Evolutionary conservation across 2,797 vertebrate genomes (phyloP).

Genomic region (Artibeus jamaicensis): DNA sequence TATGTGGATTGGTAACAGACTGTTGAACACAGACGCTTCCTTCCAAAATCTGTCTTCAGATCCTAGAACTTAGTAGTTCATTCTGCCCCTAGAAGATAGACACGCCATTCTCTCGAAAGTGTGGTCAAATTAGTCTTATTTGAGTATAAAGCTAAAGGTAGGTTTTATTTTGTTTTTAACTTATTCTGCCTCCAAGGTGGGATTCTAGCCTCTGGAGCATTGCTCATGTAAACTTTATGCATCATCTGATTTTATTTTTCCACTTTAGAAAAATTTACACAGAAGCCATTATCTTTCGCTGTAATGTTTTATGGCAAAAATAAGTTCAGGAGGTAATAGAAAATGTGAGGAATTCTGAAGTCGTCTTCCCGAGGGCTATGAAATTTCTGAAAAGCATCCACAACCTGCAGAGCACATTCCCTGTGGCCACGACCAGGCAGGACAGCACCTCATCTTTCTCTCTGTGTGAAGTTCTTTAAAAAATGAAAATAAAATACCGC

Average conservation of each 20-base stretch:
- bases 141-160: background rate
- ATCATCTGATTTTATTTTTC: slow-evolving; percentile 41
- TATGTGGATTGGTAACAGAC: background rate
- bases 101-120: background rate
- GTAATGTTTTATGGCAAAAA: background rate
- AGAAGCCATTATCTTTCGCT: background rate
- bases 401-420: background rate
- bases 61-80: background rate
- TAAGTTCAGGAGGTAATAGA: background rate
- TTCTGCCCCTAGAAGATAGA: background rate
- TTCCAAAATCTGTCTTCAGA: background rate
- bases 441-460: background rate
- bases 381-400: slow-evolving; percentile 23
- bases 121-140: background rate
- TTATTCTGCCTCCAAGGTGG: background rate
- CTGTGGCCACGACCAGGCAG: background rate
- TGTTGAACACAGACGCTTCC: background rate
- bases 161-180: slow-evolving; percentile 20
- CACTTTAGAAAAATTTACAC: background rate
- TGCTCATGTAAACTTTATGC: background rate
- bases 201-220: background rate
- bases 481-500: background rate
- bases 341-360: background rate
- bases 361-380: background rate
- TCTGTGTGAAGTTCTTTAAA: background rate